A percentile compares a stretch with the other conserved stretches of the same genome.
These are phyloP conservation scores for Falco naumanni DNA, from an alignment of 2,797 vertebrate species.

Conservation along the genomic window DNA sequence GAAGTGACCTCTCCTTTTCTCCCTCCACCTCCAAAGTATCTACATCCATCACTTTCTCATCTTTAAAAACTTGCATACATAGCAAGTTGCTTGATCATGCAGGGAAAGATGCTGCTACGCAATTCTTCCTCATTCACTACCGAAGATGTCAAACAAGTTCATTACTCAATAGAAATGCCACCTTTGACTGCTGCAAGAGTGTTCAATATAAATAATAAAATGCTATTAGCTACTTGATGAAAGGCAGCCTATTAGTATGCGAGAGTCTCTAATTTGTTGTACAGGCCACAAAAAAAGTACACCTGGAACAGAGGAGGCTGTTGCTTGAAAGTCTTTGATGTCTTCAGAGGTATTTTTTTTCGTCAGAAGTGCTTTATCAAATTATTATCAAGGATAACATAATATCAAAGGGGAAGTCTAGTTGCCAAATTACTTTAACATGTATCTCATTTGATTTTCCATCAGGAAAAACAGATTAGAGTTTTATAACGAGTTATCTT, in stretches of 20 bases:
- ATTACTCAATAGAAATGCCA: not conserved
- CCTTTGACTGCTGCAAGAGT: not conserved
- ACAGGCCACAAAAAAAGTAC: not conserved
- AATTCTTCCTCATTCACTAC: not conserved
- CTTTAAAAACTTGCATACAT: not conserved
- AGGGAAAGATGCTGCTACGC: not conserved
- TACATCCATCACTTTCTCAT: not conserved
- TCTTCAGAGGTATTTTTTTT: not conserved
- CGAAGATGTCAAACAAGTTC: not conserved
- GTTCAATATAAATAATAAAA: not conserved
- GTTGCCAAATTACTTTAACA: not conserved
- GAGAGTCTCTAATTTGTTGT: not conserved
- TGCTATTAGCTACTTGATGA: not conserved
- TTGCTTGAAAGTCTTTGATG: not conserved
- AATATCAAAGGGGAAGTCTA: constrained; percentile 7
- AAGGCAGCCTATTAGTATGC: not conserved
- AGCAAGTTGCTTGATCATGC: not conserved
- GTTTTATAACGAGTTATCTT: not conserved
- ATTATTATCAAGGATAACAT: not conserved
- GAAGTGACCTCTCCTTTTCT: not conserved
- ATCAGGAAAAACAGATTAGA: not conserved
- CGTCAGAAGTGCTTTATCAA: not conserved
- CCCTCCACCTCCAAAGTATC: not conserved
- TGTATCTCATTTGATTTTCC: not conserved
- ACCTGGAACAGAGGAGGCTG: not conserved